phyloP scores from a whole-genome alignment of 2,888 invertebrate genomes.

The Pachydiplax longipennis region DNA sequence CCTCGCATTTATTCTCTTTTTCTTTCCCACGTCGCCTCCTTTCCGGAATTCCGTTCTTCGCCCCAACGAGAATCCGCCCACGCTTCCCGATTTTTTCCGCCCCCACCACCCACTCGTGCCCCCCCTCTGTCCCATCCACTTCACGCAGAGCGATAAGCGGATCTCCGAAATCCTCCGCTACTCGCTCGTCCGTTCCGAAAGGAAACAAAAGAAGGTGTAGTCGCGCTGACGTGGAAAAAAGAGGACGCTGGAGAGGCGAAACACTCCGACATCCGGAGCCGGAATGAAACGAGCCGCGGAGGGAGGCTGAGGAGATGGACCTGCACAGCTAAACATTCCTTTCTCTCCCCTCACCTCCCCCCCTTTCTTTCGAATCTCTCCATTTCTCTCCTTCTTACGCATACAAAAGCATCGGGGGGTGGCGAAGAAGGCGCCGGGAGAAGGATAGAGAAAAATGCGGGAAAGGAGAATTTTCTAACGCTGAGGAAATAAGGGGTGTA shows the following conservation, averaged over 20 bases:
- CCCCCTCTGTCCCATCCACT: not conserved
- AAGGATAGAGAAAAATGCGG: too few relatives aligned
- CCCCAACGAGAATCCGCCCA: not conserved
- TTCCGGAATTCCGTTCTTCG: not conserved
- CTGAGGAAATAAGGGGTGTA: too few relatives aligned
- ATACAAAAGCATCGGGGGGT: slow-evolving; percentile 23
- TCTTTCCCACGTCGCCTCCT: not conserved
- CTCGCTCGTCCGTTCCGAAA: slow-evolving; percentile 48
- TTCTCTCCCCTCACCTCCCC: slow-evolving; percentile 53
- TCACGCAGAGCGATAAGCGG: slow-evolving; percentile 29
- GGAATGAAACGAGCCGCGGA: slow-evolving; percentile 39
- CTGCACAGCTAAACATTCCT: not conserved
- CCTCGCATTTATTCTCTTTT: not conserved
- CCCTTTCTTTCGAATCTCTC: slow-evolving; percentile 50
- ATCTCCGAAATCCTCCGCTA: slow-evolving; percentile 24
- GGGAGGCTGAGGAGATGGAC: not conserved
- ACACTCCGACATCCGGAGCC: slow-evolving; percentile 12
- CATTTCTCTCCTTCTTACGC: slow-evolving; percentile 46
- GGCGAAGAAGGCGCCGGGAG: too few relatives aligned
- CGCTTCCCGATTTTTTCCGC: not conserved
- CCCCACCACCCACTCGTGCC: not conserved
- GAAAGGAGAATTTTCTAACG: too few relatives aligned
- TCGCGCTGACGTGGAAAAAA: slow-evolving; percentile 47
- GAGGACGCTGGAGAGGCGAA: slow-evolving; percentile 51
- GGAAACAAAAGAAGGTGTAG: slow-evolving; percentile 47